Percentiles rank a stretch among this genome's conserved stretches.
Conservation (phyloP, 2,797 vertebrate genomes). For the Chrysocyon brachyurus region DNA sequence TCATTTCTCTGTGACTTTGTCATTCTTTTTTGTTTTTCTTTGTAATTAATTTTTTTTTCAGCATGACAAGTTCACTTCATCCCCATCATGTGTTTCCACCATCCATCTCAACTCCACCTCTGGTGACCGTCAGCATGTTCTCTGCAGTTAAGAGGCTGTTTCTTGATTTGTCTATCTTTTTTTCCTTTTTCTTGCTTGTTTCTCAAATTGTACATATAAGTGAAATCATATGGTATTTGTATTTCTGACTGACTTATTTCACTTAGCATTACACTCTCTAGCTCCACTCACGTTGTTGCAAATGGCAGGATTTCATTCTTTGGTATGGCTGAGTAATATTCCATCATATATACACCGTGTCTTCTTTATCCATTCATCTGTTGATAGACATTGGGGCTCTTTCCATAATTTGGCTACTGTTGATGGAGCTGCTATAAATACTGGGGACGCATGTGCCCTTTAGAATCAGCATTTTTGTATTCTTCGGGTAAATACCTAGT, state of each 20-base stretch:
- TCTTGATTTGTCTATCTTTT: background rate
- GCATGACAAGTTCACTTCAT: background rate
- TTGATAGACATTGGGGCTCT: background rate
- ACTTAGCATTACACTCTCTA: background rate
- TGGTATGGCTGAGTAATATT: background rate
- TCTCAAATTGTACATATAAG: background rate
- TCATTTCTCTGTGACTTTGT: background rate
- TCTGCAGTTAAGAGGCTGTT: background rate
- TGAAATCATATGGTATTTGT: background rate
- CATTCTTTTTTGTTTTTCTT: background rate
- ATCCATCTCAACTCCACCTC: background rate
- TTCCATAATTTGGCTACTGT: background rate
- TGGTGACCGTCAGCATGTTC: background rate
- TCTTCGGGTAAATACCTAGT: background rate
- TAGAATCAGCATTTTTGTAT: background rate
- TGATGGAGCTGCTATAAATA: background rate
- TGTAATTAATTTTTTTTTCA: background rate
- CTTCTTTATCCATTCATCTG: background rate
- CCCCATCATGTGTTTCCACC: background rate
- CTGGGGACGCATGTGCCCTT: background rate
- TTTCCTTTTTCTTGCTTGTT: background rate
- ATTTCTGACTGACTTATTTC: background rate
- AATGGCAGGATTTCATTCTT: background rate
- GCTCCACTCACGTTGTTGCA: background rate
- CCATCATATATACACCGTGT: no score